Evolutionary conservation across 1,140 invertebrate genomes (phyloP).

Genomic region (Oedothorax gibbosus): DNA sequence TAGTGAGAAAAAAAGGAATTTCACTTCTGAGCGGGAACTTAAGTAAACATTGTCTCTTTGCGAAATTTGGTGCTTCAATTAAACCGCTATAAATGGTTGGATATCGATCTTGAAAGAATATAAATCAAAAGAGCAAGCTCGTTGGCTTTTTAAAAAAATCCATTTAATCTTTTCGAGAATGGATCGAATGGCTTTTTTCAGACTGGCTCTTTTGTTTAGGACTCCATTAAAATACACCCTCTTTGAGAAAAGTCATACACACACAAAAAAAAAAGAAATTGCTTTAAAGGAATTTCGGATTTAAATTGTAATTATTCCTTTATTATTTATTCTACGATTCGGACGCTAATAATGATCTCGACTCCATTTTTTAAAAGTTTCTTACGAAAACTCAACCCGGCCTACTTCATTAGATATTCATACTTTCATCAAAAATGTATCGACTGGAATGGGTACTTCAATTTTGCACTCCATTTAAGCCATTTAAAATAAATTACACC

Average conservation of each 20-base stretch:
- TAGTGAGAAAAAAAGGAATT: neutral
- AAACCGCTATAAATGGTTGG: constrained; percentile 39
- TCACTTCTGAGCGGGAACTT: constrained; percentile 15
- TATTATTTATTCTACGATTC: constrained; percentile 32
- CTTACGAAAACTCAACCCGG: constrained; percentile 21
- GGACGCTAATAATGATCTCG: constrained; percentile 9
- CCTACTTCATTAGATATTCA: constrained; percentile 24
- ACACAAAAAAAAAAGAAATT: neutral
- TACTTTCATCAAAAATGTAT: constrained; percentile 38
- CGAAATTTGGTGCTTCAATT: constrained; percentile 34
- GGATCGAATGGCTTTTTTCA: constrained; percentile 14
- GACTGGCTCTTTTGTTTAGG: constrained; percentile 10
- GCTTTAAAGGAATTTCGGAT: constrained; percentile 2
- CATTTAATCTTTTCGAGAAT: constrained; percentile 3
- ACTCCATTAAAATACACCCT: neutral
- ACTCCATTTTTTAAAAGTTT: neutral
- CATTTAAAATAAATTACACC: constrained; percentile 38
- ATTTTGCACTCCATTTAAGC: constrained; percentile 28
- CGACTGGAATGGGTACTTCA: constrained; percentile 27
- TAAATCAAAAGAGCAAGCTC: neutral
- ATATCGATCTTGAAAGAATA: constrained; percentile 12
- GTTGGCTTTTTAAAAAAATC: constrained; percentile 10
- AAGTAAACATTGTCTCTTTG: constrained; percentile 22
- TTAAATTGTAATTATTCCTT: constrained; percentile 21
- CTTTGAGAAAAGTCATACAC: neutral